Base-by-base conservation (phyloP, 1,140 invertebrate genomes). In the Pseudomyrmex cubaensis region DNA sequence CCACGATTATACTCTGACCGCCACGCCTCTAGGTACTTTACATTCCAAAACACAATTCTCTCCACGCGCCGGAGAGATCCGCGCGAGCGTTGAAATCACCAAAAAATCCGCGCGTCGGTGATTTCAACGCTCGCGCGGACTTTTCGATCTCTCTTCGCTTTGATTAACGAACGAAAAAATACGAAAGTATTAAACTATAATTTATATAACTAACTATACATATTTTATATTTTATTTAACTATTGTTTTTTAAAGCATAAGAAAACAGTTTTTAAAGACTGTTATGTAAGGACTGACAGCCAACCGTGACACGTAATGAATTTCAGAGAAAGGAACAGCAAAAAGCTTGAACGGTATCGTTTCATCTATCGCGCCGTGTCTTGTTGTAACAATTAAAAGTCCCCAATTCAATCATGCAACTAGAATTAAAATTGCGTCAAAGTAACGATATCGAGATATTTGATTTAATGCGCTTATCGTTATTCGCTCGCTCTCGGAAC, bases 1-100 rank as follows among this genome's bases (percentile, higher is more conserved):
- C 93, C 98, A 99, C 94, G 98, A 99, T 92, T 97, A 98, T 87
- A 98, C 98, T 1, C 95, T 98, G 10, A 98, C 97, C 67, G 98
- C 96, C 46, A 98, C 97, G 48, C 97, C 97, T 78, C 93, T 98
- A 83, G 97, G 97, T 98, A 95, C 94, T 59, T 61, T 59, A 59
- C 8, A 61, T 82, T 44, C 13, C n/a, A 35, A 7, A 57, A 9
- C 25, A 20, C 62, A 7, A 25, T 52, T 75, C 62, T 62, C 1
- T 8, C 22, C 7, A 10, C 2, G 20, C 17, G 48, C 5, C 15
- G 20, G 0, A 74, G 2, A n/a, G 4, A 61, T 75, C 13, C 15
- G 25, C 50, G 61, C 2, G 12, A 22, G 1, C 22, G 8, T 61
- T 57, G n/a, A 1, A 44, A 5, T 52, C 10, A 35, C 64, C n/a